phyloP scores from a whole-genome alignment of 2,113 vertebrate genomes.

The Proteles cristata region DNA sequence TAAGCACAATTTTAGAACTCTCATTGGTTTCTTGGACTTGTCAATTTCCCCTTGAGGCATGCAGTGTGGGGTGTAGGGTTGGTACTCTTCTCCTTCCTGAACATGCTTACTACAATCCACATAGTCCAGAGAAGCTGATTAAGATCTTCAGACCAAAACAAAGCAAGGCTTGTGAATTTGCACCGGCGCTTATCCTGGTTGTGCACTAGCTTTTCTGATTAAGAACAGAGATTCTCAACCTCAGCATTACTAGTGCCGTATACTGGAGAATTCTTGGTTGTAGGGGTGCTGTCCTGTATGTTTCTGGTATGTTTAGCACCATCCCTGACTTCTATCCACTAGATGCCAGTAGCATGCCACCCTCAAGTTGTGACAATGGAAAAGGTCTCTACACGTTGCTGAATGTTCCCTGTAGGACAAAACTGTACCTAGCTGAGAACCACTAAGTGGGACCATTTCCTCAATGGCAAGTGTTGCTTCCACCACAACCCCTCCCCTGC shows the following conservation, averaged over 20 bases:
- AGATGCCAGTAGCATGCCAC: conserved; percentile 53
- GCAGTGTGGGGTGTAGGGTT: not conserved
- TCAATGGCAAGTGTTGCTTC: not conserved
- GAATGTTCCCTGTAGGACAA: not conserved
- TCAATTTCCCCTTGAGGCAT: not conserved
- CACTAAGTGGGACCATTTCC: not conserved
- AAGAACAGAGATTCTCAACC: not conserved
- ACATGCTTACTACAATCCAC: not conserved
- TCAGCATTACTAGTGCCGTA: not conserved
- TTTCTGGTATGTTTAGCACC: not conserved
- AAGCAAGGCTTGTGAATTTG: not conserved
- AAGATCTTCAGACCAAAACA: conserved; percentile 10
- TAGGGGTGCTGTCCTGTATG: not conserved
- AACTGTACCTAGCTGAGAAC: not conserved
- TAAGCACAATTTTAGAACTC: not conserved
- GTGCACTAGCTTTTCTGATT: not conserved
- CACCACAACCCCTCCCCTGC: not conserved
- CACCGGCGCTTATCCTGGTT: not conserved
- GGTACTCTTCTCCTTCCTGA: not conserved
- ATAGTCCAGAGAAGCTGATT: not conserved
- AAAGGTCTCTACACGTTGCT: not conserved
- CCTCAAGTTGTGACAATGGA: not conserved
- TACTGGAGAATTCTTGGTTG: not conserved
- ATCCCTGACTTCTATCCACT: conserved; percentile 23
- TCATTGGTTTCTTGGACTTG: not conserved